Conservation (phyloP, 2,797 vertebrate species). For the Aldrovandia affinis region DNA sequence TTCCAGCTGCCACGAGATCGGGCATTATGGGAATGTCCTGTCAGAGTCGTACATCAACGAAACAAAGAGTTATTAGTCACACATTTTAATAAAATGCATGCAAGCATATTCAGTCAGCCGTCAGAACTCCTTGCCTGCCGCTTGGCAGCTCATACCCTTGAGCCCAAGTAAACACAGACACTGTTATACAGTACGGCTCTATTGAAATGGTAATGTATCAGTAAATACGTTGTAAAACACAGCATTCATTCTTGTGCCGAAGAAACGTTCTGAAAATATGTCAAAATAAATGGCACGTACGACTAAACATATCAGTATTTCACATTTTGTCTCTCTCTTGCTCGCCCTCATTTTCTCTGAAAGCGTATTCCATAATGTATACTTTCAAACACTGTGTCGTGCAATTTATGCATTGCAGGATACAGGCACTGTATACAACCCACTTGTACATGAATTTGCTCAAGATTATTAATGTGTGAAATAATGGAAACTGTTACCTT, state of each 20-base stretch:
- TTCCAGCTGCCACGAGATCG: background rate
- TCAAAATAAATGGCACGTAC: background rate
- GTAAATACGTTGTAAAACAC: background rate
- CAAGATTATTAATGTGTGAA: too few relatives aligned
- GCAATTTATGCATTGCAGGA: background rate
- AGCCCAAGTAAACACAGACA: background rate
- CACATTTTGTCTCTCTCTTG: background rate
- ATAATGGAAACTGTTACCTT: background rate
- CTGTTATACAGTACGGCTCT: background rate
- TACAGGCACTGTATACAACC: constrained; percentile 5
- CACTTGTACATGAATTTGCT: constrained; percentile 20
- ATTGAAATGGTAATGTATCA: background rate
- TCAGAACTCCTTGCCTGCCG: background rate
- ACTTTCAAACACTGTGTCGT: too few relatives aligned
- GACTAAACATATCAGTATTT: constrained; percentile 1
- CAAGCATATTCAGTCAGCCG: background rate
- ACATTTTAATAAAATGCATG: constrained; percentile 9
- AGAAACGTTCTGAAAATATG: background rate
- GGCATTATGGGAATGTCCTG: constrained; percentile 11
- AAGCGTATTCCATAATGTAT: too few relatives aligned
- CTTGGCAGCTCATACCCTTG: background rate
- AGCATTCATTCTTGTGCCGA: background rate
- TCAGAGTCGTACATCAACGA: constrained; percentile 19
- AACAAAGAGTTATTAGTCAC: constrained; percentile 20
- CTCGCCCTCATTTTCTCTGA: background rate